Conservation (phyloP, 2,797 vertebrate species). For the Trachurus trachurus region DNA sequence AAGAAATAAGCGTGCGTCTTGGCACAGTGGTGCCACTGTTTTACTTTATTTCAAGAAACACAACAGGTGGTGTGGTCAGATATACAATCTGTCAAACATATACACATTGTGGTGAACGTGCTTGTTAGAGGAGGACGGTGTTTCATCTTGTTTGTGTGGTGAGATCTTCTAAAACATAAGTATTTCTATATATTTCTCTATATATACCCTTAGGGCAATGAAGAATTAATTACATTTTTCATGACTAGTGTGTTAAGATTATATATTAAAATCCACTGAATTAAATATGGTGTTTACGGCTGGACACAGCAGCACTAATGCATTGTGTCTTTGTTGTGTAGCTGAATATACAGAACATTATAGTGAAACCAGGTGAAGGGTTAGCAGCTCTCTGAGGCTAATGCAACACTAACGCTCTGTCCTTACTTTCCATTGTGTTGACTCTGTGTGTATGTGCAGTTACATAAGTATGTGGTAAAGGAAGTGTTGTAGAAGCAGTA, state of each 20-base stretch:
- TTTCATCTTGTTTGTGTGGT: neutral
- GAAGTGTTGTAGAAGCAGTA: no score
- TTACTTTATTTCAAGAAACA: constrained; percentile 18
- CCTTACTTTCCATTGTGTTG: neutral
- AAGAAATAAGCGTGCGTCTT: constrained; percentile 26
- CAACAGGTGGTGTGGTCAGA: constrained; percentile 15
- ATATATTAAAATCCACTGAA: neutral
- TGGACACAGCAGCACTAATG: neutral
- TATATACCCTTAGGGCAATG: neutral
- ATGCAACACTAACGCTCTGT: neutral
- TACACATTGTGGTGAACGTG: neutral
- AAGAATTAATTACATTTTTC: neutral
- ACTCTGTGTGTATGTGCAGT: neutral
- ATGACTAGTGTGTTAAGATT: neutral
- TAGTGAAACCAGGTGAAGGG: neutral
- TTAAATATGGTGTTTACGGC: neutral
- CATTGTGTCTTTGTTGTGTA: neutral
- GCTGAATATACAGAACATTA: neutral
- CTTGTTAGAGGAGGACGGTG: neutral
- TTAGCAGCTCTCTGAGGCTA: neutral
- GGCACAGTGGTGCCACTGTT: neutral
- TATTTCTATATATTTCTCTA: constrained; percentile 5
- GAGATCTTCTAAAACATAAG: constrained; percentile 7
- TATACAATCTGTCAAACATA: constrained; percentile 19
- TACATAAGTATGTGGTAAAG: no score